Percentiles rank a stretch among this genome's conserved stretches.
phyloP scores from a whole-genome alignment of 2,113 vertebrate species.

The Mystacornis crossleyi region DNA sequence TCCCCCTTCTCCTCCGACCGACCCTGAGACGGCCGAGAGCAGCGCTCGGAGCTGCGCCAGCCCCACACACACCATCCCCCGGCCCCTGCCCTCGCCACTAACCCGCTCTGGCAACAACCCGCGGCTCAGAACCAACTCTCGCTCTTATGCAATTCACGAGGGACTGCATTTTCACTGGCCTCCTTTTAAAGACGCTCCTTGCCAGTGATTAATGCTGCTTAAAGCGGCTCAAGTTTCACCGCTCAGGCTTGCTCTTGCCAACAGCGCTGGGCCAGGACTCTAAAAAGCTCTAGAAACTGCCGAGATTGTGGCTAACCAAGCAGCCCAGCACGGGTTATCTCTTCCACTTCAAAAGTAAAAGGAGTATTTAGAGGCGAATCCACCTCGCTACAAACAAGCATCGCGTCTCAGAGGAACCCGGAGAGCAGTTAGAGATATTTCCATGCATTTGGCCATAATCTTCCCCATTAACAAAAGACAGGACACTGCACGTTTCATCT shows the following conservation, averaged over 20 bases:
- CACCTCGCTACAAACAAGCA: background rate
- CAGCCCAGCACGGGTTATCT: background rate
- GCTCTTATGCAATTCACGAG: slow-evolving; percentile 75
- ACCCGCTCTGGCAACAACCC: slow-evolving; percentile 43
- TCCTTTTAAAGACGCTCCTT: slow-evolving; percentile 69
- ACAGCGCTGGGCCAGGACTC: slow-evolving; percentile 44
- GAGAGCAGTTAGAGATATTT: background rate
- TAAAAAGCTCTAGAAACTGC: slow-evolving; percentile 60
- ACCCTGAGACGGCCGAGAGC: background rate
- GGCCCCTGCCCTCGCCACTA: background rate
- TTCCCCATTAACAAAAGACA: background rate
- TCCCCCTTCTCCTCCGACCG: background rate
- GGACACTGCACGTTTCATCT: background rate
- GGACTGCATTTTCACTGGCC: slow-evolving; percentile 72
- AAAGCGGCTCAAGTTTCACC: slow-evolving; percentile 80
- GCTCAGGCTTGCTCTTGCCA: slow-evolving; percentile 73
- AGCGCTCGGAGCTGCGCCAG: background rate
- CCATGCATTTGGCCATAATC: rapidly evolving
- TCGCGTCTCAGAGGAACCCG: background rate
- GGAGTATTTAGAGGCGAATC: background rate
- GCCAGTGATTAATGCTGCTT: slow-evolving; percentile 78
- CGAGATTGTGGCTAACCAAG: slow-evolving; percentile 28
- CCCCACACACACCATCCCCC: background rate
- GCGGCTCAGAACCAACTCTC: slow-evolving; percentile 55
- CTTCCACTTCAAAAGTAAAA: background rate